A percentile compares a stretch with the other conserved stretches of the same genome.
Conservation (phyloP, 2,113 vertebrate species). For the Tragelaphus strepsiceros region DNA sequence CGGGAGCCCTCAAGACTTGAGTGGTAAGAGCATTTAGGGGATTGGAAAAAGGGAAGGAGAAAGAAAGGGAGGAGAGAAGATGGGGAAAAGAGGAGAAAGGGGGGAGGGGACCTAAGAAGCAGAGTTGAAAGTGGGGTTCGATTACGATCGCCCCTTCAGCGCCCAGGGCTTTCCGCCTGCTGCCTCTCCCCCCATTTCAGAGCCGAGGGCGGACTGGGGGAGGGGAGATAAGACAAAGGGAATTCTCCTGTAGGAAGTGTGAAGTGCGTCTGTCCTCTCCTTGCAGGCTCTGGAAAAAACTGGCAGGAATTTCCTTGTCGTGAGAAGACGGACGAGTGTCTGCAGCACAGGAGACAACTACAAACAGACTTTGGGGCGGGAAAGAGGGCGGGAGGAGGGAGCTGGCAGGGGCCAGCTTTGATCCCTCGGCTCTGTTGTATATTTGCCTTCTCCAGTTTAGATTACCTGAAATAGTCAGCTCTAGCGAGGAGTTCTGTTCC, state of each 20-base stretch:
- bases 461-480: constrained; percentile 20
- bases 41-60: neutral
- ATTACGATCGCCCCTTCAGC: no score
- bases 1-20: neutral
- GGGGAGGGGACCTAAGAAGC: neutral
- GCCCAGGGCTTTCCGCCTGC: neutral
- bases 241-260: neutral
- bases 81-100: neutral
- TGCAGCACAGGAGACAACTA: constrained; percentile 12
- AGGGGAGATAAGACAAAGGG: constrained; percentile 54
- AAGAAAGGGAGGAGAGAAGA: neutral
- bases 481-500: neutral
- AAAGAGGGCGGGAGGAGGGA: neutral
- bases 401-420: constrained; percentile 13
- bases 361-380: constrained; percentile 32
- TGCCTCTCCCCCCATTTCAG: neutral
- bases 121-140: neutral
- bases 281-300: constrained; percentile 12
- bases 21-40: neutral
- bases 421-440: neutral
- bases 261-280: constrained; percentile 49
- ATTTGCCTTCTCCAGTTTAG: constrained; percentile 18
- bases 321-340: constrained; percentile 5
- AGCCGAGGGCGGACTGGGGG: neutral
- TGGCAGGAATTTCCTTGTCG: constrained; percentile 22